Evolutionary conservation across 2,888 invertebrate species (phyloP), one percentile per base, ranked within the genome.

Genomic region (Scaeva pyrastri): DNA sequence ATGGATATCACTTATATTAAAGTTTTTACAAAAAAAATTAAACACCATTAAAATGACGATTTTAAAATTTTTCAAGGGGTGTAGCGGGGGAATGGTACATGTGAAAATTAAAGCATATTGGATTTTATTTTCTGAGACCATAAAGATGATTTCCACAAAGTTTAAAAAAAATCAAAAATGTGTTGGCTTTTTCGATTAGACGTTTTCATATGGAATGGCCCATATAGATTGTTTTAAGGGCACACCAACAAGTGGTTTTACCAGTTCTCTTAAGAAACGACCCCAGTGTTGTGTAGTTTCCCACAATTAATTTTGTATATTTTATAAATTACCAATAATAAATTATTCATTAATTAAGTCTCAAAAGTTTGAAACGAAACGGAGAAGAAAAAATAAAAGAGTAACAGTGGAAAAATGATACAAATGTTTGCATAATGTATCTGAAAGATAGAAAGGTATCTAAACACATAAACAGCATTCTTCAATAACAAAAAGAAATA

Each of bases 381-480:
- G n/a, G n/a, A 52, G 48, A n/a, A 23, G 6, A 50, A 23, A 52
- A 23, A 26, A 26, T 1, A 16, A 19, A 48, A 48, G 19, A 48
- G n/a, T n/a, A n/a, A n/a, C n/a, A 45, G 14, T 14, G 14, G 26
- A 56, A 31, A 31, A 52, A 52, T n/a, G 8, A 58, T 55, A 62
- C 45, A 62, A 70, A 75, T 74, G 7, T 76, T 60, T 60, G 21
- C 58, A 66, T 62, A 68, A 73, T 81, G 71, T 77, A 56, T 71
- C 72, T 72, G 88, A 90, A 80, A 90, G 88, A 88, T 64, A 88
- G 88, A 89, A 90, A 88, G 89, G 89, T 89, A 90, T 89, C 89
- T 90, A 89, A 75, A 78, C 62, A 64, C 88, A 88, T 90, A 87
- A 88, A 89, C 90, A 88, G 89, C 88, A 31, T 31, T 31, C 8